Evolutionary conservation across 2,113 vertebrate genomes (phyloP), one percentile per base, ranked within the genome.

Genomic region (Rhagologus leucostigma): DNA sequence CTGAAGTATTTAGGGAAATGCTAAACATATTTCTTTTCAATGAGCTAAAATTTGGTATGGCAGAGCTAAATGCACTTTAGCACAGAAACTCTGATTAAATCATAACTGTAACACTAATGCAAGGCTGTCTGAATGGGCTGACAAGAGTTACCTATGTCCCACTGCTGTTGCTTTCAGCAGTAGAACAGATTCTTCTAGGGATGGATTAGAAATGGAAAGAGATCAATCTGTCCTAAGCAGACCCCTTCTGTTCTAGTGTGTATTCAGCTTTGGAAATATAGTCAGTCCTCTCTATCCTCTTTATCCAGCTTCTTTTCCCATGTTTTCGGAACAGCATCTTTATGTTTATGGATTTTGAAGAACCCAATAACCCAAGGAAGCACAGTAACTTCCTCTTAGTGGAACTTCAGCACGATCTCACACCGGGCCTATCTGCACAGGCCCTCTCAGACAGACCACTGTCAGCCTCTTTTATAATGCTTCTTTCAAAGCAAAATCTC

Each of bases 351-450:
- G 13, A 33, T 81, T 73, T 95, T 52, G 12, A 70, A 30, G 9
- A 77, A 13, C 9, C 23, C 5, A 8, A 5, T 50, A 47, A 87
- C 24, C 23, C 19, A 82, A 64, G 41, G 16, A 76, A 67, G 29
- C 7, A 11, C 20, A 27, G 11, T 12, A 46, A 59, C 17, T 71
- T 52, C 10, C 16, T 56, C 17, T 44, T 29, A n/a, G 37, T 29
- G 15, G 16, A 79, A 68, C 18, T 81, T 52, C 22, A 26, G 13
- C 7, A 13, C 9, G 21, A 20, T 32, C 16, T 46, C 19, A 26
- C n/a, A 32, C 24, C 0, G 0, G 12, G 12, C 37, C 8, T 53
- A 11, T 42, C 42, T 53, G 35, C 70, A 42, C 46, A 26, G 26
- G 23, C 13, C 37, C 8, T 42, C 56, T 57, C 2, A 4, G 20